Evolutionary conservation across 1,140 invertebrate genomes (phyloP), one percentile per base, ranked within the genome.

Genomic region (Diachasma alloeum): DNA sequence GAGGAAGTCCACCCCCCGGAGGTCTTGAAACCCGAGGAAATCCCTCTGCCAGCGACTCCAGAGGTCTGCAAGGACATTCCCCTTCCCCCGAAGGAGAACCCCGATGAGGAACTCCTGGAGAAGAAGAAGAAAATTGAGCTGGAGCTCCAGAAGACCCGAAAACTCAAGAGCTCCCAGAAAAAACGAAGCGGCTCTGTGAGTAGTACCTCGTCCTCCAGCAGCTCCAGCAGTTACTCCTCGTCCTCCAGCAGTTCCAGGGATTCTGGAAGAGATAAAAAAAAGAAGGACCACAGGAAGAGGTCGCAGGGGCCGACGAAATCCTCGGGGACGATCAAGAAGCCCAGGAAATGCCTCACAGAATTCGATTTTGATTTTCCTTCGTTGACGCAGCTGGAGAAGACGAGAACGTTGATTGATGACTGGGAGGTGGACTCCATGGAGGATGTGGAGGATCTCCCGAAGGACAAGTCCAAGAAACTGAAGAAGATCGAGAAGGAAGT

Each of bases 341-440:
- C 63, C 0, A 79, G 59, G 10, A 79, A 82, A 10, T 88, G 87
- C 85, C 53, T 80, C 4, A 83, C 85, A 42, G 83, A 83, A 36
- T 26, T 72, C 0, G 87, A 90, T 56, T 89, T 89, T 53, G 86
- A 89, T 77, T 85, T 89, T 4, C 82, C 83, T 1, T 87, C 87
- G 0, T 74, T 89, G 19, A 88, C 84, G 6, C 87, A 89, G 39
- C 80, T 89, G 0, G 86, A 89, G 22, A 83, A 84, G 42, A 85
- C 81, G 15, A 83, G 78, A 0, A 73, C 84, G 4, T 76, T 88
- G 5, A 82, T 84, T 0, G 87, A 90, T 19, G 88, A 89, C 9
- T 90, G 89, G 89, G 87, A 90, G 73, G 87, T 89, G 0, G 88
- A 90, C 24, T 89, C 88, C 73, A 79, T 89, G 19, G 89, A 90